phyloP scores from a whole-genome alignment of 2,113 vertebrate genomes.

The Sinocyclocheilus rhinocerous region DNA sequence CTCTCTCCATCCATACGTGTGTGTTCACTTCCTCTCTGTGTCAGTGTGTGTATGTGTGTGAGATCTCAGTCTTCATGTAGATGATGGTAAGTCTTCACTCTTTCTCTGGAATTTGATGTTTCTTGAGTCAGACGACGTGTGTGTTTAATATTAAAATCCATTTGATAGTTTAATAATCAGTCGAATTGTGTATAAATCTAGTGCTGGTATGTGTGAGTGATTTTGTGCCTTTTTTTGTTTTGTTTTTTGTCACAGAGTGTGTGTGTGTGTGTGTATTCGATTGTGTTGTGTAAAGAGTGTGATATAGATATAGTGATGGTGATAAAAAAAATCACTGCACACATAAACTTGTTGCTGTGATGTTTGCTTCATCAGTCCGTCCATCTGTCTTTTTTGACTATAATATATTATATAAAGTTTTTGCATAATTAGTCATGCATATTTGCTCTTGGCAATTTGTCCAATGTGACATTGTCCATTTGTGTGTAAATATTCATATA shows the following conservation, averaged over 20 bases:
- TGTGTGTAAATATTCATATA: no score
- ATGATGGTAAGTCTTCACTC: slow-evolving; percentile 52
- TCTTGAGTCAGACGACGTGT: background rate
- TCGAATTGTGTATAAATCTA: background rate
- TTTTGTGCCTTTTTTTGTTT: background rate
- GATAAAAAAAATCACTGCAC: background rate
- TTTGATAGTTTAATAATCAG: background rate
- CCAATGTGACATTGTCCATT: background rate
- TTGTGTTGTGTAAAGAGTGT: background rate
- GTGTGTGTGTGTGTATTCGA: background rate
- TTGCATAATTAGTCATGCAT: background rate
- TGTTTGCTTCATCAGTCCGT: background rate
- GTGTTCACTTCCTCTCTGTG: slow-evolving; percentile 23
- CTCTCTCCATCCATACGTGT: slow-evolving; percentile 22
- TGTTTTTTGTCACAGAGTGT: background rate
- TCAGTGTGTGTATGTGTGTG: slow-evolving; percentile 33
- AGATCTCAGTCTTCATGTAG: slow-evolving; percentile 46
- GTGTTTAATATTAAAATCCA: background rate
- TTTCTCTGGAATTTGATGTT: background rate
- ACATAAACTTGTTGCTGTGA: background rate
- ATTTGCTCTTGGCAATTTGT: background rate
- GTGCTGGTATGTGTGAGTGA: background rate
- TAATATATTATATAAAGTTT: background rate
- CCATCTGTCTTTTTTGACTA: background rate
- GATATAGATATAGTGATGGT: background rate